A percentile compares a stretch with the other conserved stretches of the same genome.
Evolutionary conservation across 2,113 vertebrate genomes (phyloP).

Genomic region (Bombycilla garrulus): DNA sequence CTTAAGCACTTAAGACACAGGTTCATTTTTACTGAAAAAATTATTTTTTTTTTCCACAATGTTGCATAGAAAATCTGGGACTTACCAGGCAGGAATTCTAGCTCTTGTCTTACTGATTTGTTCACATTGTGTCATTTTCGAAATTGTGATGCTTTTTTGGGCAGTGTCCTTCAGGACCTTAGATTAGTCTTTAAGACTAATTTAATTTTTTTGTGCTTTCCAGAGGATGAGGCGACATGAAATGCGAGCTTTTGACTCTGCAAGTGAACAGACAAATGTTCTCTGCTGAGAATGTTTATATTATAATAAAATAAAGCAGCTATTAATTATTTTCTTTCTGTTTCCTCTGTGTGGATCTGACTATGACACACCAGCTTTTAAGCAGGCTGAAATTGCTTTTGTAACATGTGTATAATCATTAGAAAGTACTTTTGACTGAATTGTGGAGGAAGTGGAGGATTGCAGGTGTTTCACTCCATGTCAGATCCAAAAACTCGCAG

Average conservation of each 20-base stretch:
- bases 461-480: background rate
- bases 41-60: accelerated
- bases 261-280: background rate
- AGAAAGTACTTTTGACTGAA: background rate
- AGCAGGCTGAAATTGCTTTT: background rate
- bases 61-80: background rate
- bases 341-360: background rate
- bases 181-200: background rate
- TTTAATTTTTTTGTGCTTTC: background rate
- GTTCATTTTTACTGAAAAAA: background rate
- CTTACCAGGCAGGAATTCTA: background rate
- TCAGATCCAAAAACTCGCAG: background rate
- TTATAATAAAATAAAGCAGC: background rate
- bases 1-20: background rate
- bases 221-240: background rate
- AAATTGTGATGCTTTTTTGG: background rate
- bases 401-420: background rate
- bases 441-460: background rate
- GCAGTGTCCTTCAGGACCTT: background rate
- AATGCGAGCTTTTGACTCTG: background rate
- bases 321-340: accelerated
- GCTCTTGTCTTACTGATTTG: background rate
- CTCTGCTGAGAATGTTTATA: background rate
- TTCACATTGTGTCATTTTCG: background rate
- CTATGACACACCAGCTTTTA: background rate